Evolutionary conservation across 2,113 vertebrate genomes (phyloP).

Genomic region (Lampris megalopsis): DNA sequence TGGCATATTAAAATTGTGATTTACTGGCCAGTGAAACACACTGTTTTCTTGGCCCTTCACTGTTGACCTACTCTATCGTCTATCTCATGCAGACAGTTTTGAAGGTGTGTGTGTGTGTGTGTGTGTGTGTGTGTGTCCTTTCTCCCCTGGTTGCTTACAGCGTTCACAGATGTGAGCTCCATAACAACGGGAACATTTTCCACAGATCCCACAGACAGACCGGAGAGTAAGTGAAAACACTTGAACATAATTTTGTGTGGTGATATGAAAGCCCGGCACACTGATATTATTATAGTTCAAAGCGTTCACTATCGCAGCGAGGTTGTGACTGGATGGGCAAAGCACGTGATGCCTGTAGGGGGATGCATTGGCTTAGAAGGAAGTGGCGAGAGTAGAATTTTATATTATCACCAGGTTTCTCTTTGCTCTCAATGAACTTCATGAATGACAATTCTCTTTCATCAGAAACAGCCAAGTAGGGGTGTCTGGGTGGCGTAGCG

Average conservation of each 20-base stretch:
- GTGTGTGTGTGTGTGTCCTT: conserved; percentile 25
- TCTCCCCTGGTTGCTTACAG: conserved; percentile 38
- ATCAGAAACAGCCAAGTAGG: not conserved
- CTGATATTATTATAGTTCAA: conserved; percentile 63
- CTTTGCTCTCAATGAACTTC: not conserved
- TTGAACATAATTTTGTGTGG: conserved; percentile 54
- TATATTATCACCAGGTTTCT: conserved; percentile 41
- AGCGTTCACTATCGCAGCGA: conserved; percentile 42
- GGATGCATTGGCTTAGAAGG: conserved; percentile 37
- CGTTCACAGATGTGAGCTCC: conserved; percentile 65
- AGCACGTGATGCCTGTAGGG: conserved; percentile 17
- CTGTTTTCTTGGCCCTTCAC: conserved; percentile 54
- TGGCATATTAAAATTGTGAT: conserved; percentile 56
- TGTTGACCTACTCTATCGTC: conserved; percentile 31
- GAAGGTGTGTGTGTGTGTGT: conserved; percentile 12
- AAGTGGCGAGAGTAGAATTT: conserved; percentile 55
- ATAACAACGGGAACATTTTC: conserved; percentile 50
- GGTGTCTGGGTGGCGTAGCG: too few relatives aligned
- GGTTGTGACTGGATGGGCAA: conserved; percentile 14
- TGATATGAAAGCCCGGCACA: conserved; percentile 47
- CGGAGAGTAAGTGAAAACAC: conserved; percentile 50
- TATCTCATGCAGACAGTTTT: conserved; percentile 18
- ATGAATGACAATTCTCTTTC: conserved; percentile 31
- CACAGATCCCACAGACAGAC: conserved; percentile 50
- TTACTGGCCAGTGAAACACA: conserved; percentile 48